These are phyloP conservation scores for Lagria hirta DNA, from an alignment of 2,888 invertebrate genomes.

Conservation along the genomic window DNA sequence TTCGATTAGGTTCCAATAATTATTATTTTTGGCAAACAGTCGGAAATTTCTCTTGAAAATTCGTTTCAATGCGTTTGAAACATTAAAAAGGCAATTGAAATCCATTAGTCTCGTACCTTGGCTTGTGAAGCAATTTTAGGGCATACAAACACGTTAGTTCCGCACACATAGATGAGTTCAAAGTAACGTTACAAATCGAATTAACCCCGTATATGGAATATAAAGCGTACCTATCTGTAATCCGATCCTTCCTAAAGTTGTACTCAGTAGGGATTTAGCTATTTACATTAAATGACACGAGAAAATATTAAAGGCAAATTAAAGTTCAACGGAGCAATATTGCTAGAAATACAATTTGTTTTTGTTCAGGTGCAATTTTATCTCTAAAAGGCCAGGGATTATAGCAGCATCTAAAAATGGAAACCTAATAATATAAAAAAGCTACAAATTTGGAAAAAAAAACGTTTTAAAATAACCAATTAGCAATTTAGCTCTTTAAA, in stretches of 20 bases:
- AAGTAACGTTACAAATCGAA: slow-evolving; percentile 37
- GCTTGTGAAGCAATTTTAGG: slow-evolving; percentile 39
- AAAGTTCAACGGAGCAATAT: not conserved
- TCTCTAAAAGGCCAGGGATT: too few species aligned
- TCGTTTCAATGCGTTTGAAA: slow-evolving; percentile 37
- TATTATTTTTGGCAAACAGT: slow-evolving; percentile 23
- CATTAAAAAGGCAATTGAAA: slow-evolving; percentile 43
- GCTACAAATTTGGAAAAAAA: too few species aligned
- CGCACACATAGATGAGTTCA: slow-evolving; percentile 43
- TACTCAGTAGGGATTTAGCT: slow-evolving; percentile 14
- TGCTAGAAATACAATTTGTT: too few species aligned
- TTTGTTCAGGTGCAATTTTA: too few species aligned
- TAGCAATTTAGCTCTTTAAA: too few species aligned
- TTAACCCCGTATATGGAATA: slow-evolving; percentile 36
- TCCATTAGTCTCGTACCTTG: slow-evolving; percentile 41
- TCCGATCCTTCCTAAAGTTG: slow-evolving; percentile 17
- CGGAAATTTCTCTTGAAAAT: slow-evolving; percentile 11
- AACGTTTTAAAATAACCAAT: too few species aligned
- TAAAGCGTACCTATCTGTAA: slow-evolving; percentile 25
- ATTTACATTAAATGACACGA: slow-evolving; percentile 26
- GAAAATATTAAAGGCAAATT: slow-evolving; percentile 1
- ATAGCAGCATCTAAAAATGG: too few species aligned
- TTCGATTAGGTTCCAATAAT: too few species aligned
- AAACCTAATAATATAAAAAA: too few species aligned
- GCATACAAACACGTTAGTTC: slow-evolving; percentile 43